These are phyloP conservation scores for Tenrec ecaudatus DNA, from an alignment of 2,113 vertebrate species.

Conservation along the genomic window DNA sequence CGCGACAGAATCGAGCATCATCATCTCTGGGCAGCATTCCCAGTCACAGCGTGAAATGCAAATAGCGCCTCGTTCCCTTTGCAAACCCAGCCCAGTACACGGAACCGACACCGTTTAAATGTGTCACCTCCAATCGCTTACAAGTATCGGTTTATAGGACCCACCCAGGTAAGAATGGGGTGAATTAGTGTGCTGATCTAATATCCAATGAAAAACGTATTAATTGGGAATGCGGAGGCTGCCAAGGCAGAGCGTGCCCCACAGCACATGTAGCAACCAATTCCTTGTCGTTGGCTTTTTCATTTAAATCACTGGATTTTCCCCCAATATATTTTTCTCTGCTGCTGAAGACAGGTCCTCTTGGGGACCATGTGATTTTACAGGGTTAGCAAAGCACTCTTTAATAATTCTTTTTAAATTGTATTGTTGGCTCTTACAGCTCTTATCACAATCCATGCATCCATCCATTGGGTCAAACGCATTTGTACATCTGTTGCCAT, in stretches of 20 bases:
- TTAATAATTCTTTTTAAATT: background rate
- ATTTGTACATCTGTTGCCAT: no score
- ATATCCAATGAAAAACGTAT: background rate
- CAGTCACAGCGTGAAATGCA: background rate
- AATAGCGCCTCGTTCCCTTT: background rate
- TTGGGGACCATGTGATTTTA: background rate
- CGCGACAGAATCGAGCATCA: no score
- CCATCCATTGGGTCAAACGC: no score
- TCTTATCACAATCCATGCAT: no score
- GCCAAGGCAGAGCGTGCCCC: background rate
- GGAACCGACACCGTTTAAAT: background rate
- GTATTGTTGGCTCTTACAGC: no score
- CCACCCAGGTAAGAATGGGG: background rate
- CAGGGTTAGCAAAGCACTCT: background rate
- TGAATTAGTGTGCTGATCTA: background rate
- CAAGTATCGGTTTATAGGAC: background rate
- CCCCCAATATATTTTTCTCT: background rate
- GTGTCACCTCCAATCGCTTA: background rate
- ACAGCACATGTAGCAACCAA: background rate
- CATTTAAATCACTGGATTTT: background rate
- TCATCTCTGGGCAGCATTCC: rapidly evolving
- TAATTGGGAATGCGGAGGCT: background rate
- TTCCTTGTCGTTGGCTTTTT: background rate
- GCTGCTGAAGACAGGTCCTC: background rate
- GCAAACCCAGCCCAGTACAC: background rate